Conservation (phyloP, 2,113 vertebrate genomes). For the Hyperopisus bebe region DNA sequence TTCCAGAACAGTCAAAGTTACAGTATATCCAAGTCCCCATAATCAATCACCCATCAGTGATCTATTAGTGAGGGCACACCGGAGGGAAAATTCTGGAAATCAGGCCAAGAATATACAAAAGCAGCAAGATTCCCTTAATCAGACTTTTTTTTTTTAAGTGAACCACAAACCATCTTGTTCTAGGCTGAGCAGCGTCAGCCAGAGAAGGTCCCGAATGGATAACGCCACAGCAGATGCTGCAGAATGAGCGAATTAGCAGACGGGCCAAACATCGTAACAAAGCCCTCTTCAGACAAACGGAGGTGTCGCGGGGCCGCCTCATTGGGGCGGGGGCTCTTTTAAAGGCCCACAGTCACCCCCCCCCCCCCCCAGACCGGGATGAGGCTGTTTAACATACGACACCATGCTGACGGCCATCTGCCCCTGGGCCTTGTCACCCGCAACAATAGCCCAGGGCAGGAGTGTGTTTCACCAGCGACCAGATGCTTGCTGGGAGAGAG, state of each 20-base stretch:
- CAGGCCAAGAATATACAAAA: neutral
- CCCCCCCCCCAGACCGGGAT: constrained; percentile 23
- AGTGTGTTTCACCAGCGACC: constrained; percentile 52
- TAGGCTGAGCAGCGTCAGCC: too few relatives aligned
- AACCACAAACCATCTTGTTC: constrained; percentile 1
- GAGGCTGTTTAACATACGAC: constrained; percentile 38
- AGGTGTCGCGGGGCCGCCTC: neutral
- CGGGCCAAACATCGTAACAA: constrained; percentile 25
- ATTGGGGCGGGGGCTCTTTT: neutral
- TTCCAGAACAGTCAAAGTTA: neutral
- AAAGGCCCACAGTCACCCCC: constrained; percentile 28
- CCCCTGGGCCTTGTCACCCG: constrained; percentile 33
- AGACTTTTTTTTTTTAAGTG: neutral
- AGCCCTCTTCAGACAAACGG: constrained; percentile 6
- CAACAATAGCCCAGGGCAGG: constrained; percentile 41
- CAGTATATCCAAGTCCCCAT: neutral
- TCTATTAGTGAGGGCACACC: neutral
- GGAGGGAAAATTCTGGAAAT: neutral
- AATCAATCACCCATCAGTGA: neutral
- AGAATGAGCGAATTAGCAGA: constrained; percentile 13
- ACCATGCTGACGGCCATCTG: constrained; percentile 57
- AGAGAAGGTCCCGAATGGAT: neutral
- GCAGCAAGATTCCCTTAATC: neutral
- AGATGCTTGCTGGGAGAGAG: constrained; percentile 48
- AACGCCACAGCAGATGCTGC: constrained; percentile 15